Conservation (phyloP, 2,888 invertebrate species). For the Torymus auratus region DNA sequence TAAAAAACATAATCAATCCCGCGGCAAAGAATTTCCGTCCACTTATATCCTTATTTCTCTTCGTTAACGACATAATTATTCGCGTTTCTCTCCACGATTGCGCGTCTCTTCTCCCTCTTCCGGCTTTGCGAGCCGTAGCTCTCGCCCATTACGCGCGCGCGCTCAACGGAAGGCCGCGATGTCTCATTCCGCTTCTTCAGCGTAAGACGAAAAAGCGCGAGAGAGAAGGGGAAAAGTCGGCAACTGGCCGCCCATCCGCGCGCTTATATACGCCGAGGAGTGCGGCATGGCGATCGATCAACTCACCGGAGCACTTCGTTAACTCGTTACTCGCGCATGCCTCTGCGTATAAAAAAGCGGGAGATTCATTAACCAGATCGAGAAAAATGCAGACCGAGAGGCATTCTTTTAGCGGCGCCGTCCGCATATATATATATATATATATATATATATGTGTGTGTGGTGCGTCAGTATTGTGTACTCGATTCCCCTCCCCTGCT, state of each 20-base stretch:
- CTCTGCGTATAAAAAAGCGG: conserved; percentile 16
- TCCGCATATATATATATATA: too few relatives aligned
- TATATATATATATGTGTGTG: too few relatives aligned
- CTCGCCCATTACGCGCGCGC: conserved; percentile 13
- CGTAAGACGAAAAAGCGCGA: background rate
- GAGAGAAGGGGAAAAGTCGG: background rate
- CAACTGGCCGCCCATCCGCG: too few relatives aligned
- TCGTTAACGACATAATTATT: too few relatives aligned
- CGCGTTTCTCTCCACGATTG: too few relatives aligned
- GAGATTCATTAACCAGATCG: conserved; percentile 45
- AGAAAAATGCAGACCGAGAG: conserved; percentile 24
- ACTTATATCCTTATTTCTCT: too few relatives aligned
- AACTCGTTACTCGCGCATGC: conserved; percentile 16
- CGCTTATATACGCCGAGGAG: too few relatives aligned
- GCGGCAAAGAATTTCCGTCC: too few relatives aligned
- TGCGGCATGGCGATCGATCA: conserved; percentile 15
- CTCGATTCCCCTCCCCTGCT: conserved; percentile 5
- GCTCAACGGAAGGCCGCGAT: background rate
- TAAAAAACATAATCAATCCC: too few relatives aligned
- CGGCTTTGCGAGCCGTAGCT: background rate
- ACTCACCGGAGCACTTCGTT: conserved; percentile 40
- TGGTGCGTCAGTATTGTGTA: too few relatives aligned
- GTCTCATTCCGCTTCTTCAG: background rate
- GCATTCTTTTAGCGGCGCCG: background rate
- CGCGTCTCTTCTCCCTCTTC: background rate